Evolutionary conservation across 2,888 invertebrate species (phyloP), one percentile per base, ranked within the genome.

Genomic region (Plagodis pulveraria): DNA sequence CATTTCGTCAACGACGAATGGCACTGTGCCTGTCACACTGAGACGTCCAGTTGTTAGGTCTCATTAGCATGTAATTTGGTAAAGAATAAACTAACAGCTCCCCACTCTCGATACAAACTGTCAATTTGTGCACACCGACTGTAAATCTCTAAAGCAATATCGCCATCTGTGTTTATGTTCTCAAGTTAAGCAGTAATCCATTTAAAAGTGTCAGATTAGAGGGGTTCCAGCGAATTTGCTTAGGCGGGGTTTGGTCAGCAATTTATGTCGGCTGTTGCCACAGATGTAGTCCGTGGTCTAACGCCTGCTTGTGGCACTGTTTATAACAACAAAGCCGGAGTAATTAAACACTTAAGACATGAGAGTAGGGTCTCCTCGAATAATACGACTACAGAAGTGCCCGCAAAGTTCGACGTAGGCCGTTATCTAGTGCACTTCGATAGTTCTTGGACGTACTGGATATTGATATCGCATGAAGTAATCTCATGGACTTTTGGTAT

Each of bases 171-270:
- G 74, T 76, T 77, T 78, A 73, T 76, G 75, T 77, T 75, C 73
- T 69, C 67, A 73, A 81, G 76, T 82, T 81, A 69, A 65, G 63
- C 72, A 77, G 79, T 83, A 83, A 85, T 86, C 80, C 81, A 83
- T 85, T 83, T 80, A 84, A 86, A 86, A 86, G 83, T 86, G 84
- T 86, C 86, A 84, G 86, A 85, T 86, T 86, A 84, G 75, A 80
- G 78, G 74, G 78, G 76, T 72, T 72, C 66, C 78, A 78, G 76
- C 69, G 81, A 80, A 84, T 86, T 86, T 86, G 81, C 82, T 86
- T 83, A 85, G 83, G 83, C 77, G 76, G 52, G 77, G 81, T 75
- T 73, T 73, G 83, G 85, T 82, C 81, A 83, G 83, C 81, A 82
- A 86, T 86, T 86, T 86, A 86, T 86, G 84, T 81, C 80, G 69